Evolutionary conservation across 2,888 invertebrate species (phyloP).

Genomic region (Sisyra terminalis): DNA sequence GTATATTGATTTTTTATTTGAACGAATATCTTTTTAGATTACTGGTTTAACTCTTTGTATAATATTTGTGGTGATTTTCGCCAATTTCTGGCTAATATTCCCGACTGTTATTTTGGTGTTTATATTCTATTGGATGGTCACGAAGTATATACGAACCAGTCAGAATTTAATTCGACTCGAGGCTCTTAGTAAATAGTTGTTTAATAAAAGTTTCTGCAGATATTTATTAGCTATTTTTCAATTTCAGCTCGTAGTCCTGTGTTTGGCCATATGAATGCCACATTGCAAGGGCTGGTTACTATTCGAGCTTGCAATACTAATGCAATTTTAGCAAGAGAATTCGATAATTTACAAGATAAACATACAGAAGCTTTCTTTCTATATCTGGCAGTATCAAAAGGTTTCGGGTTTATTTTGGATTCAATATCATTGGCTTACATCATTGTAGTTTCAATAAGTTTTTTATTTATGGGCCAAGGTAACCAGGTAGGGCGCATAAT

Average conservation of each 20-base stretch:
- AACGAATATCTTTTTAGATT: slow-evolving; percentile 24
- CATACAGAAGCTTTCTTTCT: slow-evolving; percentile 62
- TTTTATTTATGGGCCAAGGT: slow-evolving; percentile 29
- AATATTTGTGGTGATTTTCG: slow-evolving; percentile 49
- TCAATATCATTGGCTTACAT: slow-evolving; percentile 50
- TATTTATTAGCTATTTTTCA: too few species aligned
- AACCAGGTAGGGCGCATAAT: too few species aligned
- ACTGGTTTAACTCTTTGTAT: slow-evolving; percentile 62
- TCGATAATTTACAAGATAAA: slow-evolving; percentile 36
- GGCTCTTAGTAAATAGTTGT: slow-evolving; percentile 41
- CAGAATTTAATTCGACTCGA: slow-evolving; percentile 58
- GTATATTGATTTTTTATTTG: too few species aligned
- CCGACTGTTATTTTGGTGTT: slow-evolving; percentile 46
- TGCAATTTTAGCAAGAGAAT: slow-evolving; percentile 35
- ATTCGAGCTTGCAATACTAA: slow-evolving; percentile 50
- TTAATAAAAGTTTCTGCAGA: too few species aligned
- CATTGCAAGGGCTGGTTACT: slow-evolving; percentile 45
- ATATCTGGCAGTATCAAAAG: slow-evolving; percentile 47
- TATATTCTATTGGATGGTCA: slow-evolving; percentile 44
- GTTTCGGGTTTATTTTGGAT: slow-evolving; percentile 60
- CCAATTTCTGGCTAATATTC: slow-evolving; percentile 49
- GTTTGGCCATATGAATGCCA: slow-evolving; percentile 53
- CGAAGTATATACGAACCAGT: slow-evolving; percentile 54
- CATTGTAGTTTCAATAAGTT: slow-evolving; percentile 42
- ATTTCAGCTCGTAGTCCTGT: slow-evolving; percentile 60